phyloP scores from a whole-genome alignment of 1,140 invertebrate genomes.

The Branchinecta lindahli region DNA sequence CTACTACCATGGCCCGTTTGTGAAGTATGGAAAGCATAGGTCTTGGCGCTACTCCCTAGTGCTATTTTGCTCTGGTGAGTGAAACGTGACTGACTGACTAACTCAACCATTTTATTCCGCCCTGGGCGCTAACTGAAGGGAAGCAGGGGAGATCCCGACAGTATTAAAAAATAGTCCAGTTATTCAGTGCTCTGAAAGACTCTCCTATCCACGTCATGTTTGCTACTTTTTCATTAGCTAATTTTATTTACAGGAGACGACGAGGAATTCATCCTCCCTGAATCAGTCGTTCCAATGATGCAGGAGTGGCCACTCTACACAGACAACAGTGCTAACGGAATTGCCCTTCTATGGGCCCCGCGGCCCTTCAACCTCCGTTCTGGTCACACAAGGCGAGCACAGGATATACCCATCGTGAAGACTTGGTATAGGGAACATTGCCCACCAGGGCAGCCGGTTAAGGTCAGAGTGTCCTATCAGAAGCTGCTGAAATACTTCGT shows the following conservation, averaged over 20 bases:
- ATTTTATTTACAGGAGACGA: conserved; percentile 66
- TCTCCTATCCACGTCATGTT: no score
- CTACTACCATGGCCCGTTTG: no score
- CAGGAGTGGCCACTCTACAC: conserved; percentile 91
- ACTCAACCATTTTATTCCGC: no score
- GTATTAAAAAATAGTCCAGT: no score
- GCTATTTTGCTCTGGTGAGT: no score
- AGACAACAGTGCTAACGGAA: conserved; percentile 98
- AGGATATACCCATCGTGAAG: conserved; percentile 94
- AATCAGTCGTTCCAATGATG: conserved; percentile 77
- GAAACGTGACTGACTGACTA: no score
- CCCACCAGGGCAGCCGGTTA: conserved; percentile 94
- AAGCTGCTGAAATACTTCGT: conserved; percentile 97
- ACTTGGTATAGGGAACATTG: conserved; percentile 96
- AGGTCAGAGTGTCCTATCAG: conserved; percentile 97
- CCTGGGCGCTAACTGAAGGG: no score
- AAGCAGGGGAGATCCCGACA: no score
- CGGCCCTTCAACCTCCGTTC: conserved; percentile 93
- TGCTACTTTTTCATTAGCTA: no score
- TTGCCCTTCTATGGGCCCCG: conserved; percentile 94
- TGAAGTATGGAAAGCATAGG: no score
- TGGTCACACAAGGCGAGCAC: conserved; percentile 59
- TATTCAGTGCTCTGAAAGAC: no score
- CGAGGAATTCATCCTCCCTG: conserved; percentile 83
- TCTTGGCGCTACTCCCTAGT: no score